Base-by-base conservation (phyloP, 1,140 invertebrate genomes). In the Dermatophagoides farinae region DNA sequence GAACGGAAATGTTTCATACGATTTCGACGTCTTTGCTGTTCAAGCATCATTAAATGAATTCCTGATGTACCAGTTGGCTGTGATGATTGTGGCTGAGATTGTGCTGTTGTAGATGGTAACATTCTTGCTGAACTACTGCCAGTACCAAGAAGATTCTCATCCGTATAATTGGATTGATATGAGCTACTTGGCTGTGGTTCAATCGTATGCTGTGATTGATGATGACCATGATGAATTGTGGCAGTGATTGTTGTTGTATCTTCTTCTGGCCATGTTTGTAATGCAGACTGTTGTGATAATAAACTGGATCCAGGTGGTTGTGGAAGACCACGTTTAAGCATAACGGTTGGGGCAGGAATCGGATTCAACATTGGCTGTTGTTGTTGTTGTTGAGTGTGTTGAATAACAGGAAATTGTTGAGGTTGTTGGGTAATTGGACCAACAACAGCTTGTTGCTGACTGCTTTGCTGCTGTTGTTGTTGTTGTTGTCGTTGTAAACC, bases 291-390 rank as follows among this genome's bases (percentile, higher is more conserved):
- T 60, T 57, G 47, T 58, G 37, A 25, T 59, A 55, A 50, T 63
- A 65, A 62, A 44, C 62, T 61, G 23, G 50, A 57, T 43, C 60
- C 62, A 40, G 64, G 65, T 62, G 66, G 65, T 60, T 58, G 68
- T 58, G 51, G 68, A 51, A 57, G 65, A 58, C 58, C 65, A 62
- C 43, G 50, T 18, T 55, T 55, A 6, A 20, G 5, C 38, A 12
- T n/a, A 5, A 12, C 38, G 1, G 25, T 12, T 37, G 38, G 4
- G 18, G 5, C 16, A 4, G 31, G 44, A 46, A 46, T 54, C 10
- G 11, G 11, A 12, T 54, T 39, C 23, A 37, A 37, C 16, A 20
- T 54, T 40, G 25, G 31, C 20, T 54, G 52, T 23, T 1, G 41
- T 46, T 46, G 57, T 49, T 44, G 43, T 58, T 18, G 43, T 18